Evolutionary conservation across 2,888 invertebrate genomes (phyloP).

Genomic region (Dolichomitus sp.): DNA sequence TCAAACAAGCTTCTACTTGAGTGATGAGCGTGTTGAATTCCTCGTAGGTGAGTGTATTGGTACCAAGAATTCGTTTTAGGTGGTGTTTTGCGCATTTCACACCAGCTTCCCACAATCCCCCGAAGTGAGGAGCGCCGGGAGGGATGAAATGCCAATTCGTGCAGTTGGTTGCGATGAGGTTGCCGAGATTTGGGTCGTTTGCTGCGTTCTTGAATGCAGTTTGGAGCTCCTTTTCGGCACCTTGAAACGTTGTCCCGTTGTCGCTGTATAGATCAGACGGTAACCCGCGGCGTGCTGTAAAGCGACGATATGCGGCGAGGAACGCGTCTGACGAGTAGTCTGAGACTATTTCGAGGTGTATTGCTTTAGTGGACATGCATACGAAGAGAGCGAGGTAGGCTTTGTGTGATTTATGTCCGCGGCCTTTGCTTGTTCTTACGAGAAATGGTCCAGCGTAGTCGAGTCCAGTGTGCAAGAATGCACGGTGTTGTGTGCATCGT

Average conservation of each 20-base stretch:
- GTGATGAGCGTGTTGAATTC: constrained; percentile 59
- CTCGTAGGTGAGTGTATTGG: constrained; percentile 49
- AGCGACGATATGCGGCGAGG: constrained; percentile 67
- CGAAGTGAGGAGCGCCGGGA: constrained; percentile 67
- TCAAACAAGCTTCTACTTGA: constrained; percentile 62
- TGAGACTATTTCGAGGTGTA: constrained; percentile 70
- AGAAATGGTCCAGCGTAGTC: constrained; percentile 80
- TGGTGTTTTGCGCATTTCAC: constrained; percentile 60
- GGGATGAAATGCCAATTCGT: constrained; percentile 70
- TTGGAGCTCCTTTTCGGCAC: constrained; percentile 67
- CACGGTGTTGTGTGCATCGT: constrained; percentile 70
- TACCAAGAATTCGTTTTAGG: constrained; percentile 49
- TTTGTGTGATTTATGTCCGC: constrained; percentile 65
- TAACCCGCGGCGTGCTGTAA: constrained; percentile 69
- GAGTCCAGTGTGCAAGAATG: constrained; percentile 77
- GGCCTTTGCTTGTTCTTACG: constrained; percentile 52
- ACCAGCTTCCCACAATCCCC: constrained; percentile 46
- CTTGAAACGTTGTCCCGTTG: constrained; percentile 73
- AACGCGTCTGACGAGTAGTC: constrained; percentile 70
- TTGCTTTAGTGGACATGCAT: constrained; percentile 75
- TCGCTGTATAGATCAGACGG: constrained; percentile 72
- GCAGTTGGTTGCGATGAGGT: constrained; percentile 18
- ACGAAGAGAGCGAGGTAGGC: constrained; percentile 69
- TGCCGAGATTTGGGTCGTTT: constrained; percentile 30
- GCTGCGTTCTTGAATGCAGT: constrained; percentile 14